Percentiles rank a stretch among this genome's conserved stretches.
Evolutionary conservation across 2,113 vertebrate genomes (phyloP).

Genomic region (Tragelaphus buxtoni): DNA sequence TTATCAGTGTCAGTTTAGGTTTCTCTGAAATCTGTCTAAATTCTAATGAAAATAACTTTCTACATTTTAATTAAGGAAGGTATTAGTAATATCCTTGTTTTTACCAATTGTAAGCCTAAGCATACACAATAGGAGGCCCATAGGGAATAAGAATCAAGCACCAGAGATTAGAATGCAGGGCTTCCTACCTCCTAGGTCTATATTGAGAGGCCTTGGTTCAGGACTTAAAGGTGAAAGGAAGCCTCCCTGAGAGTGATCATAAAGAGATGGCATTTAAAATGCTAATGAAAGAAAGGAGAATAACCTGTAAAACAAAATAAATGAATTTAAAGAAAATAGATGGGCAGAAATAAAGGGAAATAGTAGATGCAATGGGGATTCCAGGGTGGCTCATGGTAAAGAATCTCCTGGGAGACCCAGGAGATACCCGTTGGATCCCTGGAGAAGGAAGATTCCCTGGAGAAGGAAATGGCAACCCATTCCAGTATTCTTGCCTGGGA

Average conservation of each 20-base stretch:
- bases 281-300: conserved; percentile 62
- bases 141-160: background rate
- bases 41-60: background rate
- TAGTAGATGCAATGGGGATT: background rate
- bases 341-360: background rate
- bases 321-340: conserved; percentile 58
- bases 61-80: background rate
- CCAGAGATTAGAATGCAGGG: conserved; percentile 20
- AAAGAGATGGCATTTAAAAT: conserved; percentile 45
- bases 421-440: background rate
- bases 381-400: background rate
- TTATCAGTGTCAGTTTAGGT: background rate
- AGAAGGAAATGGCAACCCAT: background rate
- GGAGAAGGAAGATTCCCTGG: background rate
- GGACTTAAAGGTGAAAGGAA: conserved; percentile 52
- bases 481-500: background rate
- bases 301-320: conserved; percentile 62
- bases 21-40: background rate
- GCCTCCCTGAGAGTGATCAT: conserved; percentile 55
- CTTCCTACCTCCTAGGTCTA: conserved; percentile 56
- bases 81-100: background rate
- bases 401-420: background rate
- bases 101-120: background rate
- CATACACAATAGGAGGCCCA: background rate
- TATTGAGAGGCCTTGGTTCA: conserved; percentile 48